A percentile compares a stretch with the other conserved stretches of the same genome.
Evolutionary conservation across 35 echinoderm and acorn worm species (phyloP).

Genomic region (Lytechinus pictus): DNA sequence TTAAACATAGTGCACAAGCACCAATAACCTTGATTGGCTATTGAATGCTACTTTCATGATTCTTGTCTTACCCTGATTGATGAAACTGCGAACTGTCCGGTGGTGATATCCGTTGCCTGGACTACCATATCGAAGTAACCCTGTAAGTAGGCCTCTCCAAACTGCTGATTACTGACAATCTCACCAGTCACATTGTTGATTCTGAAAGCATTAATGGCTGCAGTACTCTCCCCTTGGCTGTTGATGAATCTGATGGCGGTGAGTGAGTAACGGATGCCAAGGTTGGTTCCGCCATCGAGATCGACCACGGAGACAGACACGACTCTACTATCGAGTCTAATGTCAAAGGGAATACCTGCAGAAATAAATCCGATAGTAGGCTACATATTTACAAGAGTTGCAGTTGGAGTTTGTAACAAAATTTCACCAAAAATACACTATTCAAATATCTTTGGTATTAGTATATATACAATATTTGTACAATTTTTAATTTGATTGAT

Average conservation of each 20-base stretch:
- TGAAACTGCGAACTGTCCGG: conserved; percentile 48
- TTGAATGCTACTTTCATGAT: too few relatives aligned
- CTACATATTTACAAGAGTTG: background rate
- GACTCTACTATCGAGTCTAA: background rate
- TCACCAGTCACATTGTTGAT: conserved; percentile 64
- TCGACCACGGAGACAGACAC: conserved; percentile 47
- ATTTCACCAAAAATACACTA: background rate
- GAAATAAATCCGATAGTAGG: background rate
- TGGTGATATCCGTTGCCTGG: conserved; percentile 58
- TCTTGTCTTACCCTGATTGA: conserved; percentile 68
- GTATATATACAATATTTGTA: too few relatives aligned
- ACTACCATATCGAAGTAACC: conserved; percentile 86
- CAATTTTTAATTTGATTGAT: too few relatives aligned
- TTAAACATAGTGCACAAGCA: too few relatives aligned
- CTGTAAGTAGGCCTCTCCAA: conserved; percentile 33
- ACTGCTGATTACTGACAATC: conserved; percentile 55
- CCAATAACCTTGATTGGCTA: too few relatives aligned
- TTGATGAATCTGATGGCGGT: conserved; percentile 30
- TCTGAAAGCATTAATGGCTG: conserved; percentile 54
- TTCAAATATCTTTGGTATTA: too few relatives aligned
- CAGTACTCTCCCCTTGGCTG: conserved; percentile 7
- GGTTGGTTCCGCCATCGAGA: conserved; percentile 39
- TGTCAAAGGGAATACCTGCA: conserved; percentile 69
- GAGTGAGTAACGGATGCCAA: conserved; percentile 60
- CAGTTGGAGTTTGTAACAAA: background rate